phyloP scores from a whole-genome alignment of 2,113 vertebrate species.

The Alexandromys fortis region DNA sequence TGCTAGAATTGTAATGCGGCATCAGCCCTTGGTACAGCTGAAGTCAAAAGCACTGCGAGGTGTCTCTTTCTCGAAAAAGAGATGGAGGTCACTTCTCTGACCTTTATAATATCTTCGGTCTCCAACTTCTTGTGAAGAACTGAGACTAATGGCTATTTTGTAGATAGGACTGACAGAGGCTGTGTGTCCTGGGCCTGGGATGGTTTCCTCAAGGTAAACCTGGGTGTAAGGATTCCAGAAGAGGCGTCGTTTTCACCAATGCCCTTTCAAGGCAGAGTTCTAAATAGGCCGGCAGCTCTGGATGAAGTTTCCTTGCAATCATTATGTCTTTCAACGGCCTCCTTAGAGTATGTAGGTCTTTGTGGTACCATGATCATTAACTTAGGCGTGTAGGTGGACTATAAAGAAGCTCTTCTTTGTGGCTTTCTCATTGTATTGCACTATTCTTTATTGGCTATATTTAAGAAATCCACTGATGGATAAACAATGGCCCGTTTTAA shows the following conservation, averaged over 20 bases:
- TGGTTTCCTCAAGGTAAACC: conserved; percentile 26
- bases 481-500: conserved; percentile 32
- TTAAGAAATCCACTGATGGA: background rate
- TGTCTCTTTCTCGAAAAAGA: conserved; percentile 47
- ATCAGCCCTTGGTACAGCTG: background rate
- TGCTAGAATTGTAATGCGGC: conserved; percentile 31
- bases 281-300: background rate
- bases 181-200: background rate
- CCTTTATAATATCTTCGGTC: conserved; percentile 53
- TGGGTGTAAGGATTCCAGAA: background rate
- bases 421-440: conserved; percentile 12
- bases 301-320: background rate
- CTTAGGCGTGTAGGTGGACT: background rate
- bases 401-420: background rate
- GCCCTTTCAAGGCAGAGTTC: conserved; percentile 31
- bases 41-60: conserved; percentile 28
- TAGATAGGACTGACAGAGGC: background rate
- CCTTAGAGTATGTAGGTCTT: background rate
- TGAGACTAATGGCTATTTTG: conserved; percentile 39
- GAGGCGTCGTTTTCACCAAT: conserved; percentile 13
- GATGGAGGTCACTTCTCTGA: conserved; percentile 29
- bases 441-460: background rate
- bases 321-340: background rate
- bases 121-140: conserved; percentile 34
- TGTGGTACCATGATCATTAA: background rate